A percentile compares a stretch with the other conserved stretches of the same genome.
Conservation (phyloP, 2,113 vertebrate species). For the Siniperca knerii region DNA sequence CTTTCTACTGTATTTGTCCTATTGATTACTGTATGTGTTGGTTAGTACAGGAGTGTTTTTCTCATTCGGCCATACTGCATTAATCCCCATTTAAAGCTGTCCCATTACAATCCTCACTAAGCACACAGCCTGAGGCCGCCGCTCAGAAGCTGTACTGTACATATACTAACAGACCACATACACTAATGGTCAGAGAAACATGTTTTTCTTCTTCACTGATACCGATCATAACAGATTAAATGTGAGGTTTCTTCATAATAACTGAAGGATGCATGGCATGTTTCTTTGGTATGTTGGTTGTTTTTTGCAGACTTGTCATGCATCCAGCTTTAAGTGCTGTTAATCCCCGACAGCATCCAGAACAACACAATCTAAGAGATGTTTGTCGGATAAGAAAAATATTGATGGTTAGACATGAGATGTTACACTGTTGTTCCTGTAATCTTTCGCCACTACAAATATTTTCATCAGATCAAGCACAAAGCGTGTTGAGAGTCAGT, state of each 20-base stretch:
- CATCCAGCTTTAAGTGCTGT: constrained; percentile 54
- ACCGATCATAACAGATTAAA: constrained; percentile 78
- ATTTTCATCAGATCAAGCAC: constrained; percentile 49
- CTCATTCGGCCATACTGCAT: constrained; percentile 38
- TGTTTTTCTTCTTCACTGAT: constrained; percentile 76
- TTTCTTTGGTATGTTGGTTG: constrained; percentile 67
- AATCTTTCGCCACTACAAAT: constrained; percentile 45
- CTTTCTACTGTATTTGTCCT: not conserved
- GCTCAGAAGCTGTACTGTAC: constrained; percentile 37
- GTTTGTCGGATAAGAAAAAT: constrained; percentile 48
- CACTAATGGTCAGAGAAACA: constrained; percentile 73
- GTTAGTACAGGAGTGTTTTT: constrained; percentile 74
- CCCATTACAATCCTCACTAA: constrained; percentile 74
- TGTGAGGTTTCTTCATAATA: constrained; percentile 73
- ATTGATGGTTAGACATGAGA: constrained; percentile 6
- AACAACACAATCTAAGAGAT: constrained; percentile 47
- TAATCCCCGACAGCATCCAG: constrained; percentile 45
- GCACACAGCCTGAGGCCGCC: constrained; percentile 46
- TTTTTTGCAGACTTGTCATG: constrained; percentile 60
- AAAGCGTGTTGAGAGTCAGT: constrained; percentile 20
- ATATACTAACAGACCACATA: constrained; percentile 15
- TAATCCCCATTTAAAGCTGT: constrained; percentile 77
- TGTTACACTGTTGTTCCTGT: constrained; percentile 44
- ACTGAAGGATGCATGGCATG: constrained; percentile 48
- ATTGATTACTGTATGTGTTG: constrained; percentile 68